A percentile compares a stretch with the other conserved stretches of the same genome.
phyloP scores from a whole-genome alignment of 2,113 vertebrate genomes.

The Taurulus bubalis region DNA sequence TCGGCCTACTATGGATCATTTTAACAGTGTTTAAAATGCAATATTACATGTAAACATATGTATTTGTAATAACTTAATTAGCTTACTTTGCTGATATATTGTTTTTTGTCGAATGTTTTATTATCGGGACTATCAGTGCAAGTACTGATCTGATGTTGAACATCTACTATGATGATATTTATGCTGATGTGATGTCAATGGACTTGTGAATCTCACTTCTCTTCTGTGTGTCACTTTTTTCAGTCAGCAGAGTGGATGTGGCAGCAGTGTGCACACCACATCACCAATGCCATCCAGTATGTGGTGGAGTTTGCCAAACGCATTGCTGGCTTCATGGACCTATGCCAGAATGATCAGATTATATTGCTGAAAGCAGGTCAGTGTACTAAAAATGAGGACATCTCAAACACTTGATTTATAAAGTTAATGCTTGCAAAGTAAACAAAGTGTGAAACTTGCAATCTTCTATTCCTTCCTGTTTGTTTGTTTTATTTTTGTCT shows the following conservation, averaged over 20 bases:
- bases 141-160: background rate
- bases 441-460: slow-evolving; percentile 59
- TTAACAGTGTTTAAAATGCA: background rate
- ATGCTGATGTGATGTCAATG: background rate
- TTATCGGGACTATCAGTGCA: background rate
- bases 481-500: slow-evolving; percentile 57
- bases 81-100: background rate
- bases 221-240: background rate
- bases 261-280: slow-evolving; percentile 89
- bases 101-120: background rate
- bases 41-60: background rate
- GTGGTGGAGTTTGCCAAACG: slow-evolving; percentile 93
- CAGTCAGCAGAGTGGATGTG: slow-evolving; percentile 91
- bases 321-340: slow-evolving; percentile 91
- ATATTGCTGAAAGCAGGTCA: slow-evolving; percentile 92
- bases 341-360: slow-evolving; percentile 93
- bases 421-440: background rate
- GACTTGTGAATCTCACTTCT: background rate
- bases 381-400: slow-evolving; percentile 39
- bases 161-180: background rate
- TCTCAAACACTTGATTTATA: background rate
- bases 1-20: background rate
- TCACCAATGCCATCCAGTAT: slow-evolving; percentile 91
- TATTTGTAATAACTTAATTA: background rate
- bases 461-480: slow-evolving; percentile 68